phyloP scores from a whole-genome alignment of 2,797 vertebrate species.

The Aeoliscus strigatus region DNA sequence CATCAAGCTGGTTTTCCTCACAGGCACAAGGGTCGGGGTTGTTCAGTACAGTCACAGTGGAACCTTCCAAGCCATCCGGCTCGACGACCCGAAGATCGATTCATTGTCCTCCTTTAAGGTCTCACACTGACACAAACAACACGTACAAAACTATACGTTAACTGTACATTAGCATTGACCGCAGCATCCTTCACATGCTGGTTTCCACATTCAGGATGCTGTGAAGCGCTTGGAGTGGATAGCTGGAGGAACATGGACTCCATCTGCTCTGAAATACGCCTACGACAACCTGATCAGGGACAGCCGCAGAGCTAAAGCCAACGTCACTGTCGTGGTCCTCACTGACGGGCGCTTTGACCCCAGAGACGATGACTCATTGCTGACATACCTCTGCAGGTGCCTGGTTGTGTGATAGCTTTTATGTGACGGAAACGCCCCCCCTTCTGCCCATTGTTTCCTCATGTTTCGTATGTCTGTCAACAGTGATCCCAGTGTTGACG shows the following conservation, averaged over 20 bases:
- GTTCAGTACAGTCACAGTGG: slow-evolving; percentile 97
- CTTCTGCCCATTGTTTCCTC: slow-evolving; percentile 13
- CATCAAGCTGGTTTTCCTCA: slow-evolving; percentile 5
- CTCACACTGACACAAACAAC: slow-evolving; percentile 1
- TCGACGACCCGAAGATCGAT: slow-evolving; percentile 87
- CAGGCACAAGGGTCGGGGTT: slow-evolving; percentile 92
- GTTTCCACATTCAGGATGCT: slow-evolving; percentile 70
- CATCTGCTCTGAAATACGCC: slow-evolving; percentile 92
- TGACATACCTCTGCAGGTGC: slow-evolving; percentile 81
- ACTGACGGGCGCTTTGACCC: slow-evolving; percentile 96
- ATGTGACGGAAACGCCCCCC: neutral
- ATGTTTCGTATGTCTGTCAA: slow-evolving; percentile 12
- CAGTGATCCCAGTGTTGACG: slow-evolving; percentile 71
- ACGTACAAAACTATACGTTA: too few species aligned
- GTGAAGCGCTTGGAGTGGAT: slow-evolving; percentile 96
- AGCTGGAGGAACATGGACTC: slow-evolving; percentile 95
- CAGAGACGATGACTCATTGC: slow-evolving; percentile 83
- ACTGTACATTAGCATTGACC: too few species aligned
- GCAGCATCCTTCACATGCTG: neutral
- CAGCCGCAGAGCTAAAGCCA: slow-evolving; percentile 84
- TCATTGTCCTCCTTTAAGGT: slow-evolving; percentile 90
- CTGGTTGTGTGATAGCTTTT: neutral
- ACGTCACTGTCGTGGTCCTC: slow-evolving; percentile 93
- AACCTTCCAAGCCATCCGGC: slow-evolving; percentile 91
- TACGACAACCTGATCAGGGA: slow-evolving; percentile 92